phyloP scores from a whole-genome alignment of 1,140 invertebrate species.

The Pseudomyrmex gracilis region DNA sequence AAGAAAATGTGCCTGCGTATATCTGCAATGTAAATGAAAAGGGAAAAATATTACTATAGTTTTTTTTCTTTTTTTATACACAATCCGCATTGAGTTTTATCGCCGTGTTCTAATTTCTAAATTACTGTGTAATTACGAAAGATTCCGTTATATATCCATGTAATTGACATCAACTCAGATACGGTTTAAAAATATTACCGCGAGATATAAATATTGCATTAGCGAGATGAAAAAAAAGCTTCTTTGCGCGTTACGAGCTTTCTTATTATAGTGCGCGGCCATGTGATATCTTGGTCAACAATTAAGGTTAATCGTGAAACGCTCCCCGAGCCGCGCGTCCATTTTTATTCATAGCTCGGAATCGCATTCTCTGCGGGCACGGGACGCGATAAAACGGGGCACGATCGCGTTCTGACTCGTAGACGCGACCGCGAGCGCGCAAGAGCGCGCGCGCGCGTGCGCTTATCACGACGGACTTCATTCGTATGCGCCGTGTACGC shows the following conservation, averaged over 20 bases:
- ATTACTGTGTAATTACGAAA: slow-evolving; percentile 5
- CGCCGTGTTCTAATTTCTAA: neutral
- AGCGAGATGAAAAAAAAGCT: neutral
- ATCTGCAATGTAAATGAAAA: neutral
- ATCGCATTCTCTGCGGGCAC: neutral
- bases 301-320: slow-evolving; percentile 9
- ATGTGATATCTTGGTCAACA: neutral
- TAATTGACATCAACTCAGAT: neutral
- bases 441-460: neutral
- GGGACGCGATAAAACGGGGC: neutral
- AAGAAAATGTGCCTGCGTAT: slow-evolving; percentile 30
- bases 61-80: neutral
- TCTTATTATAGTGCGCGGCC: neutral
- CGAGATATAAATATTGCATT: slow-evolving; percentile 5
- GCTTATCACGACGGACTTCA: slow-evolving; percentile 64
- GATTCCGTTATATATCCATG: no score
- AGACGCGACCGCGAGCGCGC: neutral
- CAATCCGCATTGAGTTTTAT: slow-evolving; percentile 1
- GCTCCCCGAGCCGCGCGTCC: slow-evolving; percentile 5
- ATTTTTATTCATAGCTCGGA: slow-evolving; percentile 54
- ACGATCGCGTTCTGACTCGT: slow-evolving; percentile 34
- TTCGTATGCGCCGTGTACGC: slow-evolving; percentile 70
- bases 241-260: neutral
- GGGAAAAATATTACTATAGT: neutral
- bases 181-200: neutral